phyloP scores from a whole-genome alignment of 2,888 invertebrate species.

The Timandra comae region DNA sequence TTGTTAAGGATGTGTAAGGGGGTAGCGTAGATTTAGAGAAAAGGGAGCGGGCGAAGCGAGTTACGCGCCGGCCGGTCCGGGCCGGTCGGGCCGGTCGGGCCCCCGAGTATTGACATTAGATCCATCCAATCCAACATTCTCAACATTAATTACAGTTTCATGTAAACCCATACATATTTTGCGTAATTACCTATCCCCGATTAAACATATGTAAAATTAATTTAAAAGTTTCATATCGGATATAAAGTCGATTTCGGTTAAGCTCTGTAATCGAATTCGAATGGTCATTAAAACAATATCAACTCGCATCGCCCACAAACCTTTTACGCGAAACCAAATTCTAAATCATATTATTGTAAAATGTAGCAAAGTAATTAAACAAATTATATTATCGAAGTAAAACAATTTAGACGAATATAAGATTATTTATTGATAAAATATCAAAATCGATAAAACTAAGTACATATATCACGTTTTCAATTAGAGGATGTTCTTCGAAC shows the following conservation, averaged over 20 bases:
- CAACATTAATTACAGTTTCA: too few relatives aligned
- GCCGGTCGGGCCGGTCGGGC: too few relatives aligned
- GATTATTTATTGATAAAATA: conserved; percentile 38
- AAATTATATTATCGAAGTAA: conserved; percentile 48
- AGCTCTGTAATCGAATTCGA: too few relatives aligned
- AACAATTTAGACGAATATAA: conserved; percentile 42
- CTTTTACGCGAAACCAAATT: conserved; percentile 64
- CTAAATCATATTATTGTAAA: conserved; percentile 69
- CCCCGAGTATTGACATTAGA: too few relatives aligned
- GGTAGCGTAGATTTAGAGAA: conserved; percentile 52
- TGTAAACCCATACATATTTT: too few relatives aligned
- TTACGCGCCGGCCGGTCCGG: too few relatives aligned
- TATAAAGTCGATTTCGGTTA: too few relatives aligned
- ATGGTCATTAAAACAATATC: too few relatives aligned
- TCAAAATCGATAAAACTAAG: conserved; percentile 25
- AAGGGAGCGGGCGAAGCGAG: conserved; percentile 37
- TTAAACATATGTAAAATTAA: too few relatives aligned
- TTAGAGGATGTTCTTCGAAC: conserved; percentile 14
- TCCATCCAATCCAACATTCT: too few relatives aligned
- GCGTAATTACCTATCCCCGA: too few relatives aligned
- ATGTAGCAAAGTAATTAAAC: conserved; percentile 41
- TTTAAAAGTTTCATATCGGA: too few relatives aligned
- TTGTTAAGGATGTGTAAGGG: conserved; percentile 35
- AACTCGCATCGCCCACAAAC: conserved; percentile 39
- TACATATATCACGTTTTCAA: conserved; percentile 24